Percentiles rank a stretch among this genome's conserved stretches.
Evolutionary conservation across 2,888 invertebrate genomes (phyloP).

Genomic region (Lochmaea capreae): DNA sequence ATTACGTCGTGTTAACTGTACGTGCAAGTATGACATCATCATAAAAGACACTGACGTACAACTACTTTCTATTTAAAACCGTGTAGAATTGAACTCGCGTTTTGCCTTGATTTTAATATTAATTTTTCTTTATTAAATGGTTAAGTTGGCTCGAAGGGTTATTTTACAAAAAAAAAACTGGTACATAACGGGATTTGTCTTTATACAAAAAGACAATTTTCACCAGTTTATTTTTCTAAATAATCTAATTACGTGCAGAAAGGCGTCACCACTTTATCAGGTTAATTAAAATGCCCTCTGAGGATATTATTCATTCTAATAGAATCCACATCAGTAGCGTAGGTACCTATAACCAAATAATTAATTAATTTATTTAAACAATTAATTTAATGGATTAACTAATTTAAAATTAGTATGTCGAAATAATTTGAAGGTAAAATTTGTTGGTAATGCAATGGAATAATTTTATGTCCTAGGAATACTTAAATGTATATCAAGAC

Average conservation of each 20-base stretch:
- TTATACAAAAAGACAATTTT: neutral
- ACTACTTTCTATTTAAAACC: constrained; percentile 21
- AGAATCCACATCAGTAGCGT: constrained; percentile 23
- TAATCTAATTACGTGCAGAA: constrained; percentile 23
- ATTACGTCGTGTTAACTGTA: constrained; percentile 16
- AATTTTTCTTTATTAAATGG: neutral
- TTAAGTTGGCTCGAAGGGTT: neutral
- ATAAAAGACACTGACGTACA: constrained; percentile 2
- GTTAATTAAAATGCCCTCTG: constrained; percentile 34
- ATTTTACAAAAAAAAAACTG: neutral
- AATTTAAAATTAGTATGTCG: neutral
- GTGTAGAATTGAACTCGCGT: neutral
- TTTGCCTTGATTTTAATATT: neutral
- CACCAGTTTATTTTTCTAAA: neutral
- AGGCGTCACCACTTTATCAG: constrained; percentile 24
- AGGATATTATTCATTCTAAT: constrained; percentile 25
- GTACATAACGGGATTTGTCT: neutral
- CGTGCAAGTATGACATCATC: constrained; percentile 28
- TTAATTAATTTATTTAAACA: neutral
- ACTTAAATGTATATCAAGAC: neutral
- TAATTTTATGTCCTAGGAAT: neutral
- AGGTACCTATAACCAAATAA: constrained; percentile 4
- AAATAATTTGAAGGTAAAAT: neutral
- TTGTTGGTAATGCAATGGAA: neutral
- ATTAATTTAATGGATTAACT: neutral